A percentile compares a stretch with the other conserved stretches of the same genome.
Evolutionary conservation across 2,797 vertebrate genomes (phyloP).

Genomic region (Melanotaenia trifasciata): DNA sequence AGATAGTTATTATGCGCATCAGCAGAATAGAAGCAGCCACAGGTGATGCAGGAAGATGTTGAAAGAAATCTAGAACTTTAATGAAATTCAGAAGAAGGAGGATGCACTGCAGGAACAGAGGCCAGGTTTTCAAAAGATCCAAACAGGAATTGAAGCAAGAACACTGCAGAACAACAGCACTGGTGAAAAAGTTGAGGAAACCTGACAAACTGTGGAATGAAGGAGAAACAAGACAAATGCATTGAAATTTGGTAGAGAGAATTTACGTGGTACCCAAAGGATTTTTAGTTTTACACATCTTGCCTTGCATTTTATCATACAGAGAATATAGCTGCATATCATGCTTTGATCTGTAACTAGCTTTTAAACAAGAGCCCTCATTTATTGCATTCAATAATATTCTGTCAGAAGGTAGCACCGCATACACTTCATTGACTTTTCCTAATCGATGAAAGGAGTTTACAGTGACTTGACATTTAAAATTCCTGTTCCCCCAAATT

Average conservation of each 20-base stretch:
- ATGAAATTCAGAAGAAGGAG: background rate
- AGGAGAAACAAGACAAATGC: background rate
- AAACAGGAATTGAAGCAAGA: background rate
- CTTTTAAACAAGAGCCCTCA: background rate
- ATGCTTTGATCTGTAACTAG: background rate
- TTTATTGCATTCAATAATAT: background rate
- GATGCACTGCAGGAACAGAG: background rate
- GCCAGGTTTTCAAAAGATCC: background rate
- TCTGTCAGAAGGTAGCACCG: background rate
- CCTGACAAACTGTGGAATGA: background rate
- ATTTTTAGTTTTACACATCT: background rate
- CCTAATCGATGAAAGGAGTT: background rate
- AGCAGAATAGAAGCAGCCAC: background rate
- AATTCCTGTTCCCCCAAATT: background rate
- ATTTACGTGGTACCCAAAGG: background rate
- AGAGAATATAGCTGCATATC: background rate
- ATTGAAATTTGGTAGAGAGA: background rate
- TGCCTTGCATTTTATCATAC: background rate
- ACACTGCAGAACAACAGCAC: background rate
- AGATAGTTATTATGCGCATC: background rate
- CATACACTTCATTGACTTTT: background rate
- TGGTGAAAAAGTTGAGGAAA: background rate
- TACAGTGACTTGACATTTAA: background rate
- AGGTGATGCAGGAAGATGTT: background rate
- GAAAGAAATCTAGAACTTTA: background rate